A percentile compares a stretch with the other conserved stretches of the same genome.
Evolutionary conservation across 1,140 invertebrate genomes (phyloP).

Genomic region (Odontomachus brunneus): DNA sequence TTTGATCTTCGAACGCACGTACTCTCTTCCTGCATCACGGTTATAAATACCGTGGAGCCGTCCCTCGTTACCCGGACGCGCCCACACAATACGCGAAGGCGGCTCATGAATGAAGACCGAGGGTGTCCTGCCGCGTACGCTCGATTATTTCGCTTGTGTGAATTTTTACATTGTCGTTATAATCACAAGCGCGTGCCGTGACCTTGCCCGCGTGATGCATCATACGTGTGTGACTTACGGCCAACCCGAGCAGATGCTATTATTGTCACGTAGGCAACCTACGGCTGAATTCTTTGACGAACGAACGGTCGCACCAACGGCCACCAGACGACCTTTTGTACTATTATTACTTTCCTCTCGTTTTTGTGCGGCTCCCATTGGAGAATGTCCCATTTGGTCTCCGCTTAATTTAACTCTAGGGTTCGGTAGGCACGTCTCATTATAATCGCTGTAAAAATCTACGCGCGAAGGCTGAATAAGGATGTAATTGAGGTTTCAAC

Average conservation of each 20-base stretch:
- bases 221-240: conserved; percentile 18
- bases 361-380: conserved; percentile 12
- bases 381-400: conserved; percentile 9
- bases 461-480: conserved; percentile 7
- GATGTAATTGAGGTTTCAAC: conserved; percentile 8
- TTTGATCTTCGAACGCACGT: neutral
- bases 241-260: conserved; percentile 36
- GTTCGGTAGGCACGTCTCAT: neutral
- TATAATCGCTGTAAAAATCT: neutral
- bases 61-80: neutral
- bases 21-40: neutral
- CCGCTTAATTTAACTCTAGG: conserved; percentile 46
- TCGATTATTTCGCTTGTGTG: conserved; percentile 47
- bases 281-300: conserved; percentile 27
- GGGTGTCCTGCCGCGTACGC: neutral
- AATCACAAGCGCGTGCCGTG: neutral
- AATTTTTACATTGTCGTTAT: conserved; percentile 32
- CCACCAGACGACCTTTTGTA: conserved; percentile 33
- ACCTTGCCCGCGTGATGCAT: neutral
- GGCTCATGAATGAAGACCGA: conserved; percentile 26
- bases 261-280: conserved; percentile 10
- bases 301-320: neutral
- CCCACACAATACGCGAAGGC: neutral
- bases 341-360: conserved; percentile 50
- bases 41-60: conserved; percentile 30